Conservation (phyloP, 2,888 invertebrate genomes). For the Callyntrura guangdongensis region DNA sequence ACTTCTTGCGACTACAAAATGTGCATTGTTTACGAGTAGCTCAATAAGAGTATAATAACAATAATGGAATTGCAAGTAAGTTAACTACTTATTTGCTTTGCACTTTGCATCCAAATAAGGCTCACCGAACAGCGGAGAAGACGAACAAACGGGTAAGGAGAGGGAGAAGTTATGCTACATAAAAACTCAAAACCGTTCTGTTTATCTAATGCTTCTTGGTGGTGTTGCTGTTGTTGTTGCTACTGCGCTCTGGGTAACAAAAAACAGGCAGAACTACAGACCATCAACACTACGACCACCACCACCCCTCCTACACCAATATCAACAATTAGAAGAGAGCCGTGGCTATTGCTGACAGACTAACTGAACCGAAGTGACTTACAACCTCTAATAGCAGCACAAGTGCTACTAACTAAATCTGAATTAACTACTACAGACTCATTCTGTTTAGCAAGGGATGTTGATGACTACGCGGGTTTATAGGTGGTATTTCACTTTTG, state of each 20-base stretch:
- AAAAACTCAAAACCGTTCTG: slow-evolving; percentile 31
- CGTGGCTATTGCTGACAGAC: background rate
- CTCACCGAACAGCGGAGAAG: background rate
- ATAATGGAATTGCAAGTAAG: slow-evolving; percentile 19
- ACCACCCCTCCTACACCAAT: background rate
- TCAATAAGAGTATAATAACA: background rate
- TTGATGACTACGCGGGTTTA: slow-evolving; percentile 26
- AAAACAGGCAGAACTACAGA: background rate
- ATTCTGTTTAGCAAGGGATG: background rate
- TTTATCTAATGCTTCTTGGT: background rate
- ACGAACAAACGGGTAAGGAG: background rate
- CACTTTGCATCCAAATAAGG: slow-evolving; percentile 36
- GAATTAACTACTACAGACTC: slow-evolving; percentile 14
- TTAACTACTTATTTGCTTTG: slow-evolving; percentile 34
- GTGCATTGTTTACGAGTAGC: slow-evolving; percentile 5
- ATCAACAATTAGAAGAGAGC: background rate
- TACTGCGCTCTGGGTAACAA: background rate
- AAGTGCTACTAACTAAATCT: slow-evolving; percentile 19
- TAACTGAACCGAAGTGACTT: slow-evolving; percentile 21
- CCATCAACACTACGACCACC: background rate
- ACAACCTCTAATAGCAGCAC: slow-evolving; percentile 24
- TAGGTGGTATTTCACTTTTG: background rate
- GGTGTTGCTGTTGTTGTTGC: too few relatives aligned
- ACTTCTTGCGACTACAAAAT: slow-evolving; percentile 20
- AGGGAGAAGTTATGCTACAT: background rate